Base-by-base conservation (phyloP, 2,888 invertebrate genomes). In the Saturnia pavonia region DNA sequence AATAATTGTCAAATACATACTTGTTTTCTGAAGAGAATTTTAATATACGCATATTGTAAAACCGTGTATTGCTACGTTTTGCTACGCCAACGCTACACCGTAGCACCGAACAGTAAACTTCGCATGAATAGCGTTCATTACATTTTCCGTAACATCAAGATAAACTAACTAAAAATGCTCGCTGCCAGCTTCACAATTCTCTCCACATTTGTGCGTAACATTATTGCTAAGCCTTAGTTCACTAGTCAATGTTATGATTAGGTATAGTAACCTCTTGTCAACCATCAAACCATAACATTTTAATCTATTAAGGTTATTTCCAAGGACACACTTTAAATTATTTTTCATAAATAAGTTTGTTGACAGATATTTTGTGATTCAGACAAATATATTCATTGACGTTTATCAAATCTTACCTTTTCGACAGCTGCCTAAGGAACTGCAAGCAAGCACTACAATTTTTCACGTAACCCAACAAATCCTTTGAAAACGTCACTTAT, bases 341-440 rank as follows among this genome's bases (percentile, higher is more conserved):
- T 4, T 34, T 16, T 63, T 3, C 22, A 27, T n/a, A 14, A 60
- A 42, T 48, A 9, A 0, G 16, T 68, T 27, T 25, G 69, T 43
- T 19, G 9, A 40, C 45, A 66, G 11, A 25, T n/a, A 16, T 43
- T 57, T 54, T 43, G 42, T 67, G 40, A 48, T 43, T 67, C 19
- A 12, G 34, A 48, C 8, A 72, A 34, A 69, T 51, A n/a, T 51
- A 7, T 54, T 63, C 14, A 69, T 60, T 67, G 60, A 16, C 40
- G 48, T 68, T 45, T 40, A 67, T 71, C 77, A 77, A 74, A 75
- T 80, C 90, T 89, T 85, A 92, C 91, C 91, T 81, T 86, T 83
- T 83, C 74, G 82, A 87, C 90, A 88, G 89, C 90, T 84, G 88
- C 90, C 89, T 79, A 81, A 82, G 80, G 80, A 82, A 82, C 83